Evolutionary conservation across 53 echinoderm and acorn worm genomes (phyloP).

Genomic region (Stichopus horrens): DNA sequence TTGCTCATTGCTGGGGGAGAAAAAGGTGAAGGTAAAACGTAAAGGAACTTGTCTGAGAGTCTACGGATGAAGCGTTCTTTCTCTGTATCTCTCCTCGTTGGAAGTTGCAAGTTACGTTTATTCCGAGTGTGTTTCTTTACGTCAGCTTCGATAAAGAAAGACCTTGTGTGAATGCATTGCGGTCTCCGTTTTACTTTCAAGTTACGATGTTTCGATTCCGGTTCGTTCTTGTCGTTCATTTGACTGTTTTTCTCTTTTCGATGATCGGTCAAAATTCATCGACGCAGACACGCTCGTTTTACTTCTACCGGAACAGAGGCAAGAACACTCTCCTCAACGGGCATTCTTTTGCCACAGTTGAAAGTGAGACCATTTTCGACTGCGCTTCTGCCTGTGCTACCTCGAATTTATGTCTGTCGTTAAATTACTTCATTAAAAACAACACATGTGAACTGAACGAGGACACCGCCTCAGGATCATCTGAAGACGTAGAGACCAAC

Average conservation of each 20-base stretch:
- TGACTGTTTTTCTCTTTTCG: not conserved
- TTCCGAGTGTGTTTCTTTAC: too few species aligned
- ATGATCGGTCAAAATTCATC: not conserved
- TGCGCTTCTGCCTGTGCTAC: not conserved
- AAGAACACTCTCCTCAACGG: not conserved
- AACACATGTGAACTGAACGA: constrained; percentile 18
- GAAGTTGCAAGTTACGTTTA: too few species aligned
- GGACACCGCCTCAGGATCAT: not conserved
- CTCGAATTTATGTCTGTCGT: not conserved
- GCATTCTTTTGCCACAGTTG: not conserved
- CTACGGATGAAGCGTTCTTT: too few species aligned
- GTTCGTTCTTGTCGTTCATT: not conserved
- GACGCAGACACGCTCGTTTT: not conserved
- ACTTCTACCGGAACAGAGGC: not conserved
- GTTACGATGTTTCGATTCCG: too few species aligned
- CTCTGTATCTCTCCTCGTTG: too few species aligned
- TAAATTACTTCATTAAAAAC: not conserved
- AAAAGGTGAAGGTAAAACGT: too few species aligned
- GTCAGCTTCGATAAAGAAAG: too few species aligned
- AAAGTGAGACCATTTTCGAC: constrained; percentile 14
- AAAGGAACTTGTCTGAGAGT: too few species aligned
- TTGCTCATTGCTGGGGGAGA: too few species aligned
- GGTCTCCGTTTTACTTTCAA: too few species aligned
- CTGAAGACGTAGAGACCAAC: not conserved
- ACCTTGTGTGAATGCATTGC: too few species aligned